A percentile compares a stretch with the other conserved stretches of the same genome.
These are phyloP conservation scores for Callimorpha dominula DNA, from an alignment of 2,888 invertebrate genomes.

Conservation along the genomic window DNA sequence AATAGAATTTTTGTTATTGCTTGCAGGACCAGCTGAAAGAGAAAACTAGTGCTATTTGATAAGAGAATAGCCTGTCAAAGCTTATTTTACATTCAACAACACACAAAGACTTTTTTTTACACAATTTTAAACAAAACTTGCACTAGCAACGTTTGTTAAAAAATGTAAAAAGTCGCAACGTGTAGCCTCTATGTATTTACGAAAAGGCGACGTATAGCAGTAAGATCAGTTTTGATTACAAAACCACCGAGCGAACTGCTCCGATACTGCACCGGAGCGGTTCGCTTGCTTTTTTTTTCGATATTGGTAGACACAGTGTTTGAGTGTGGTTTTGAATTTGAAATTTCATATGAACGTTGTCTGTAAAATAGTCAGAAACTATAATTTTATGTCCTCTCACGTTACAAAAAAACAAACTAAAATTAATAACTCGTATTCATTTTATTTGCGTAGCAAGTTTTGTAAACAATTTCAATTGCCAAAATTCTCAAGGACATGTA, in stretches of 20 bases:
- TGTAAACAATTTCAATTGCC: constrained; percentile 25
- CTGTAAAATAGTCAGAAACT: no score
- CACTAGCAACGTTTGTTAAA: not conserved
- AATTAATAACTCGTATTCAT: not conserved
- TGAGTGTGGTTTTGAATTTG: no score
- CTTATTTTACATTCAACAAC: not conserved
- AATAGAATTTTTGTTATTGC: not conserved
- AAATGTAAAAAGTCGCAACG: not conserved
- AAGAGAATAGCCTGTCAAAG: not conserved
- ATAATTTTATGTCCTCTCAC: no score
- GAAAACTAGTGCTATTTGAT: not conserved
- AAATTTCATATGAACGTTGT: no score
- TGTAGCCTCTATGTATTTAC: not conserved
- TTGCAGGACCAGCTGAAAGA: not conserved
- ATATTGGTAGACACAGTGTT: not conserved
- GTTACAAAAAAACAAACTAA: not conserved
- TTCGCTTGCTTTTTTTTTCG: not conserved
- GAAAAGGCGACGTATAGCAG: not conserved
- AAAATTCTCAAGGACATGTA: constrained; percentile 38
- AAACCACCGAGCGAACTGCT: not conserved
- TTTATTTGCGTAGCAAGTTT: constrained; percentile 1
- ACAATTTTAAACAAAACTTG: not conserved
- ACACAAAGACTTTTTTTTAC: not conserved
- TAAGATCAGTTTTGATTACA: not conserved
- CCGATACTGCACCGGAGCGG: not conserved